A percentile compares a stretch with the other conserved stretches of the same genome.
Evolutionary conservation across 2,113 vertebrate genomes (phyloP).

Genomic region (Halcyon malimbica): DNA sequence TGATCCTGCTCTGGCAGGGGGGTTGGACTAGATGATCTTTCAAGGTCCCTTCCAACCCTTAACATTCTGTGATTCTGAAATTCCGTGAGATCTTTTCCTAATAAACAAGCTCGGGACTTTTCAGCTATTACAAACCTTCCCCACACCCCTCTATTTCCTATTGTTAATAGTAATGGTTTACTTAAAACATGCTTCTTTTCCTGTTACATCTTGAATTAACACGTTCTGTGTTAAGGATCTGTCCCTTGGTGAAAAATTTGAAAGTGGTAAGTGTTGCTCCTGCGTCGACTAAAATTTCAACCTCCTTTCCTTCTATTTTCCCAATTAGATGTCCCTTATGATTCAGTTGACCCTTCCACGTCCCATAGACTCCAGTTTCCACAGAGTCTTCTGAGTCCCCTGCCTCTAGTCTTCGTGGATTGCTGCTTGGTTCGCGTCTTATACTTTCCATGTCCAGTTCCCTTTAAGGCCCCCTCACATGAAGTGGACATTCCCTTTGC

Average conservation of each 20-base stretch:
- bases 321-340: neutral
- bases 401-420: neutral
- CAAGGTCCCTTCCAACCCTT: too few species aligned
- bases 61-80: too few species aligned
- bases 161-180: neutral
- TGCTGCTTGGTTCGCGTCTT: neutral
- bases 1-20: too few species aligned
- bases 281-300: neutral
- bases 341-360: neutral
- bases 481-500: neutral
- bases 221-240: neutral
- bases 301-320: neutral
- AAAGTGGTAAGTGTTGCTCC: neutral
- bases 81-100: neutral
- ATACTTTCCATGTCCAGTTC: neutral
- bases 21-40: too few species aligned
- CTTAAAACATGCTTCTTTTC: neutral
- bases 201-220: neutral
- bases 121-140: neutral
- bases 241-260: neutral
- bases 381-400: neutral
- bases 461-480: neutral
- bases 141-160: neutral
- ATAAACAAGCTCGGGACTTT: neutral
- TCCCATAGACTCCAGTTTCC: neutral